Percentiles rank a stretch among this genome's conserved stretches.
phyloP scores from a whole-genome alignment of 2,888 invertebrate species.

The Plagiodera versicolora region DNA sequence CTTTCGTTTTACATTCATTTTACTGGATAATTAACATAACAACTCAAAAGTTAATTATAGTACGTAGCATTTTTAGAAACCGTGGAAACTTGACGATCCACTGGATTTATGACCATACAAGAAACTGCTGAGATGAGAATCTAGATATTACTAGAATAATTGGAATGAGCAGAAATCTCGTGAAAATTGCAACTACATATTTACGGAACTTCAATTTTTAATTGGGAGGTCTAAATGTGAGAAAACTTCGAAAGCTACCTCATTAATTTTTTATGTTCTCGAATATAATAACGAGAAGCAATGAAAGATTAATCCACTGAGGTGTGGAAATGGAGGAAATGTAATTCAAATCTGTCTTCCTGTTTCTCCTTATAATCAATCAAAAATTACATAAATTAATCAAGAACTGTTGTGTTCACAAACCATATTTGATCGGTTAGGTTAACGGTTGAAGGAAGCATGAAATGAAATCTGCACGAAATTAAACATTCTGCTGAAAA shows the following conservation, averaged over 20 bases:
- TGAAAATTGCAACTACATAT: background rate
- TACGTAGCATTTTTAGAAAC: background rate
- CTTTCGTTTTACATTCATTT: background rate
- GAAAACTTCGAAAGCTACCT: too few species aligned
- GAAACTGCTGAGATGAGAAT: background rate
- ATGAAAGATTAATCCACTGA: background rate
- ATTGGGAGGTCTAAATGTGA: too few species aligned
- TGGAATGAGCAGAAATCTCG: background rate
- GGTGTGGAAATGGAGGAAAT: background rate
- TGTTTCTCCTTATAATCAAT: background rate
- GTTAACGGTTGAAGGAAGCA: background rate
- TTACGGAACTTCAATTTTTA: too few species aligned
- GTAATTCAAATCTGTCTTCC: background rate
- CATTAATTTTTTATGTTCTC: too few species aligned
- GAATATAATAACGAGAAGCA: too few species aligned
- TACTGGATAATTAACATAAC: background rate
- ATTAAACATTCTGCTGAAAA: too few species aligned
- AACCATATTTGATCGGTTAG: background rate
- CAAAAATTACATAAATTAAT: background rate
- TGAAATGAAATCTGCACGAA: background rate
- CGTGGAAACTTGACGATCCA: background rate
- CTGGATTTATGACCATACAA: background rate
- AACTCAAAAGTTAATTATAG: background rate
- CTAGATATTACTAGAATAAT: background rate
- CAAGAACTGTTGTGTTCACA: background rate